Percentiles rank a stretch among this genome's conserved stretches.
phyloP scores from a whole-genome alignment of 2,888 invertebrate species.

The Operophtera brumata region DNA sequence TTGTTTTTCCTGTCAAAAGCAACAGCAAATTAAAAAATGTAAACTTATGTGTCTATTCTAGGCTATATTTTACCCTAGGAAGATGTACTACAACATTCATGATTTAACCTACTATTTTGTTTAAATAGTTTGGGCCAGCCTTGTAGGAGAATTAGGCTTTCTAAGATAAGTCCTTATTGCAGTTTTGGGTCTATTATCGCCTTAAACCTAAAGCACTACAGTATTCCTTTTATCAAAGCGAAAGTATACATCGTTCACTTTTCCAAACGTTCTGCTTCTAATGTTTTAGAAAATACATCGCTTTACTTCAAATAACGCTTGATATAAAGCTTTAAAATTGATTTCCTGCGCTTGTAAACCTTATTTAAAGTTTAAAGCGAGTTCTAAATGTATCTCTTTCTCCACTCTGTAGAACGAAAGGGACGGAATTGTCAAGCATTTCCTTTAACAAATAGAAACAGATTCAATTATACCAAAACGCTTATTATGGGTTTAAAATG shows the following conservation, averaged over 20 bases:
- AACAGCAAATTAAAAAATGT: too few species aligned
- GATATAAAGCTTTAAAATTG: conserved; percentile 36
- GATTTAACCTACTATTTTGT: too few species aligned
- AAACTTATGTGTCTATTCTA: too few species aligned
- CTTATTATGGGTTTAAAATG: conserved; percentile 10
- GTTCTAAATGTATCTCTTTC: conserved; percentile 14
- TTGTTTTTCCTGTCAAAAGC: too few species aligned
- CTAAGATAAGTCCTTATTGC: too few species aligned
- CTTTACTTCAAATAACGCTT: conserved; percentile 32
- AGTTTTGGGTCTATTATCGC: too few species aligned
- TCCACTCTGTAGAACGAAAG: not conserved
- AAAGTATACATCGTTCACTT: conserved; percentile 33
- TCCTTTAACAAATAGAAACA: conserved; percentile 25
- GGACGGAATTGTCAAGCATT: conserved; percentile 20
- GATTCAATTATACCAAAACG: conserved; percentile 28
- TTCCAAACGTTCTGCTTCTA: conserved; percentile 32
- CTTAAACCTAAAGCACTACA: too few species aligned
- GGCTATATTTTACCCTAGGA: too few species aligned
- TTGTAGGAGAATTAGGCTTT: too few species aligned
- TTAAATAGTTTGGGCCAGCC: too few species aligned
- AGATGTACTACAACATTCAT: too few species aligned
- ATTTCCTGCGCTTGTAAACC: conserved; percentile 23
- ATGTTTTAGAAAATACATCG: conserved; percentile 39
- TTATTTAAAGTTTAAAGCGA: conserved; percentile 24
- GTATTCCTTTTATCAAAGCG: conserved; percentile 20